Evolutionary conservation across 1,140 invertebrate species (phyloP).

Genomic region (Euura lappo): DNA sequence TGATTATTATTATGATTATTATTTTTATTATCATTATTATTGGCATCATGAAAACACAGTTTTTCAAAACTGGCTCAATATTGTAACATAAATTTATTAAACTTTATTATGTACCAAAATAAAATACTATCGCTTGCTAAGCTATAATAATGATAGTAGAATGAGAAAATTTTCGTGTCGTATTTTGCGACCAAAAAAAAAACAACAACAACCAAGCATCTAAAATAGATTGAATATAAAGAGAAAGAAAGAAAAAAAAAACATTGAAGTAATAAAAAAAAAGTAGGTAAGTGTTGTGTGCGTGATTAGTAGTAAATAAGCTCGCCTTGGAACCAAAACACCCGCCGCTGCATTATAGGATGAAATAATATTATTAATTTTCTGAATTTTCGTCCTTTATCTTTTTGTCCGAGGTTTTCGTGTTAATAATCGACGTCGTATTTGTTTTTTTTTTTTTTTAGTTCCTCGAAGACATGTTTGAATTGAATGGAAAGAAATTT

Average conservation of each 20-base stretch:
- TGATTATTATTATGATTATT: conserved; percentile 44
- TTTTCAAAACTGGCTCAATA: conserved; percentile 56
- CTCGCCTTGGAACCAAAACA: conserved; percentile 6
- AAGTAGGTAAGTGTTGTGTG: background rate
- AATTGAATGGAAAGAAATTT: background rate
- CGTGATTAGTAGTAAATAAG: conserved; percentile 4
- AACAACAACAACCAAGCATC: background rate
- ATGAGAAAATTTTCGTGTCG: background rate
- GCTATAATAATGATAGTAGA: conserved; percentile 26
- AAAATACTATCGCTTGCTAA: conserved; percentile 57
- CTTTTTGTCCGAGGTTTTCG: background rate
- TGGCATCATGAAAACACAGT: conserved; percentile 32
- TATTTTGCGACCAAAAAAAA: background rate
- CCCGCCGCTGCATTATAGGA: background rate
- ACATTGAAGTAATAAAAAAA: too few species aligned
- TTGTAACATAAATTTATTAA: conserved; percentile 56
- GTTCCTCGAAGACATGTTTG: background rate
- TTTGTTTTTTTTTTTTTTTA: background rate
- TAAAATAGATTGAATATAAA: background rate
- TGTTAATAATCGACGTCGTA: too few species aligned
- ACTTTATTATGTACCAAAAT: conserved; percentile 56
- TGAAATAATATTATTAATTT: background rate
- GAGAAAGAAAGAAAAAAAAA: too few species aligned
- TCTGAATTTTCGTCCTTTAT: too few species aligned
- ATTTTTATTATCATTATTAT: conserved; percentile 34